Evolutionary conservation across 2,113 vertebrate genomes (phyloP), one percentile per base, ranked within the genome.

Genomic region (Taurulus bubalis): DNA sequence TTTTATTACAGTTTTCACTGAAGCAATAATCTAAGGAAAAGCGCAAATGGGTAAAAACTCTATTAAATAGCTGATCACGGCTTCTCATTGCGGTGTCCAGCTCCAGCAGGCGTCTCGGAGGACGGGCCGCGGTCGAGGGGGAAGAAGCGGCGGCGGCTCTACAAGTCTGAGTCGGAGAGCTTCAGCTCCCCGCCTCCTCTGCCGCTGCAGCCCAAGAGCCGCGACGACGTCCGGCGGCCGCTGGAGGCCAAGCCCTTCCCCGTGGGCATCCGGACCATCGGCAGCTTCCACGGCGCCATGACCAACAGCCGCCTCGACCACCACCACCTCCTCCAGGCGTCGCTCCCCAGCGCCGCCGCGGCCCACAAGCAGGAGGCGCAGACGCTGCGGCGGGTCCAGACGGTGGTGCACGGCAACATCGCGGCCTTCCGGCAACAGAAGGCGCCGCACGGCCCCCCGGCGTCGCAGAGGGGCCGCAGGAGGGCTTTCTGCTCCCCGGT

Each of bases 121-220:
- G 91, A 92, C 1, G 89, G 70, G 1, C 76, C 74, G 75, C 80
- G 92, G 45, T 69, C 45, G 1, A 69, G 89, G 4, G 87, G 79
- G 0, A 92, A 89, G 79, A 96, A 96, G 90, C 90, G 92, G 72
- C 86, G 95, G 8, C 26, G 95, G 6, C 94, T 95, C 75, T 95
- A 95, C 85, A 95, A 92, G 74, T 96, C 95, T 0, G 95, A 96
- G 64, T 95, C 94, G 0, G 94, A 95, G 22, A 65, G 90, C 6
- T 86, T 94, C 42, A 79, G 87, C 59, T 90, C 82, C 1, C 78
- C 87, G 0, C 73, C 84, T 15, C 65, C 71, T 12, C 81, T 71
- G 20, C 86, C 75, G 2, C 80, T 86, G 38, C 86, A 85, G 75
- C 87, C 63, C 51, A 91, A 65, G 60, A 67, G 9, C 85, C 92